Conservation (phyloP, 2,797 vertebrate species). For the Neoniphon sammara region DNA sequence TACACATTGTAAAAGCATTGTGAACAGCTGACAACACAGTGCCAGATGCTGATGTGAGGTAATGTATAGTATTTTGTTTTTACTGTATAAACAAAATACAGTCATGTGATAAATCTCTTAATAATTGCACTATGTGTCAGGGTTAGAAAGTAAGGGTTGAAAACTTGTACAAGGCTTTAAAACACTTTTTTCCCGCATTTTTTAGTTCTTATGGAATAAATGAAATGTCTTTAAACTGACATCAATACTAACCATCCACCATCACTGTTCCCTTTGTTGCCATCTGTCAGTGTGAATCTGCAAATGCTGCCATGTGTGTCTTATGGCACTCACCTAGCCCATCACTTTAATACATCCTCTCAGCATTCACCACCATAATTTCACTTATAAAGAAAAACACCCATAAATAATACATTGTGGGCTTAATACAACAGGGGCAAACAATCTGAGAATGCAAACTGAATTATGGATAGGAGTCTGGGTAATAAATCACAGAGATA, state of each 20-base stretch:
- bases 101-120: too few species aligned
- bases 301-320: neutral
- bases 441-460: neutral
- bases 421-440: constrained; percentile 17
- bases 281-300: constrained; percentile 2
- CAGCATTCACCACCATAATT: neutral
- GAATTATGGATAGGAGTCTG: neutral
- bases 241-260: neutral
- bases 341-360: neutral
- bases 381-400: constrained; percentile 9
- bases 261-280: neutral
- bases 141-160: too few species aligned
- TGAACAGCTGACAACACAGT: too few species aligned
- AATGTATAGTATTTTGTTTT: too few species aligned
- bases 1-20: too few species aligned
- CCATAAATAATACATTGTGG: constrained; percentile 27
- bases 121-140: too few species aligned
- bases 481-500: constrained; percentile 11
- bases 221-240: too few species aligned
- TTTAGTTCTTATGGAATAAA: too few species aligned
- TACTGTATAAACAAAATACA: too few species aligned
- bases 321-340: neutral
- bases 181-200: too few species aligned
- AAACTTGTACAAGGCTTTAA: too few species aligned
- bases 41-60: too few species aligned